Conservation (phyloP, 2,888 invertebrate species). For the Saturnia japonica region DNA sequence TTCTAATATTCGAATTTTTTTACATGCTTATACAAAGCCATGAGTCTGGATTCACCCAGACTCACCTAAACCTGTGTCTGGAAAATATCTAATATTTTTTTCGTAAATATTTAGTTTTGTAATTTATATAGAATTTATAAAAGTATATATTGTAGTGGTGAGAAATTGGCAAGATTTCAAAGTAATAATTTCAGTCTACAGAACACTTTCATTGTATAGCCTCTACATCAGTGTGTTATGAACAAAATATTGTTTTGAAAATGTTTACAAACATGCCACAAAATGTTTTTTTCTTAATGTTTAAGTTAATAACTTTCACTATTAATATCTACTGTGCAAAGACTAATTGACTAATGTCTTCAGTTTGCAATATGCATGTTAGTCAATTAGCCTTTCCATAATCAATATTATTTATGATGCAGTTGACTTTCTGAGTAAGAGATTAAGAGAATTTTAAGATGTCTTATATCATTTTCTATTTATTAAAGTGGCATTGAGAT, state of each 20-base stretch:
- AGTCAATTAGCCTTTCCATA: too few relatives aligned
- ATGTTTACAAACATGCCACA: background rate
- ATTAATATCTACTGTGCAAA: too few relatives aligned
- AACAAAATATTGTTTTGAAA: background rate
- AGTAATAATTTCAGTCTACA: background rate
- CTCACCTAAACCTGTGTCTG: background rate
- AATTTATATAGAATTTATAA: background rate
- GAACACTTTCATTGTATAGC: background rate
- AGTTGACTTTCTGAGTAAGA: too few relatives aligned
- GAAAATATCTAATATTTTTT: background rate
- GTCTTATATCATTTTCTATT: too few relatives aligned
- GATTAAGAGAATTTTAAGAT: too few relatives aligned
- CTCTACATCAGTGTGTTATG: background rate
- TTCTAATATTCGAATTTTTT: background rate
- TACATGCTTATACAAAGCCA: background rate
- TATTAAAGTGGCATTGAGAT: too few relatives aligned
- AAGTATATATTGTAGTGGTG: background rate
- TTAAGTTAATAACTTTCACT: too few relatives aligned
- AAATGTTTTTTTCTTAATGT: background rate
- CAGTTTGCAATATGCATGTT: too few relatives aligned
- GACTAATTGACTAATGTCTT: too few relatives aligned
- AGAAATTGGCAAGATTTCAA: constrained; percentile 7
- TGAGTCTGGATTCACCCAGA: background rate
- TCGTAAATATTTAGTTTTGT: constrained; percentile 3
- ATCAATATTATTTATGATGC: too few relatives aligned